Evolutionary conservation across 2,797 vertebrate species (phyloP), one percentile per base, ranked within the genome.

Genomic region (Eospalax fontanierii): DNA sequence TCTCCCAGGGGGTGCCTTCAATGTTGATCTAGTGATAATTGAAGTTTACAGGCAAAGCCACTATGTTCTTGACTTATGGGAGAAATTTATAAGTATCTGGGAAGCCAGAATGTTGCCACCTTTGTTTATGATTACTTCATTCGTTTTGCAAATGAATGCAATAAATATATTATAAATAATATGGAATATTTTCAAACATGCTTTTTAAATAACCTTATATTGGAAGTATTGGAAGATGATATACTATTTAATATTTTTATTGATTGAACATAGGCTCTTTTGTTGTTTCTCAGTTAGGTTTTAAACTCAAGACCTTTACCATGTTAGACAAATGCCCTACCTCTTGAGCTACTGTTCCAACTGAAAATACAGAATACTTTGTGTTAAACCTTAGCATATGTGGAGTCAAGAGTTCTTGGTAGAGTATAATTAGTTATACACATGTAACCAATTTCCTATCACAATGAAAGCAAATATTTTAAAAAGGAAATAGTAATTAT

Each of bases 31-130:
- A 79, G 40, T 61, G 70, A 95, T 89, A 89, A 94, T 87, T 87
- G 91, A 95, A 76, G 80, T 89, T 89, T 95, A 74, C 6, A 92
- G 84, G 68, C 70, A 83, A 94, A 74, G 38, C 38, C 59, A 66
- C 54, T 66, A 14, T 61, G n/a, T 85, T 94, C 87, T 89, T 94
- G 35, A 78, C 43, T 87, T 82, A 82, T 21, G 85, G 68, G 22
- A 89, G 54, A 74, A 0, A 50, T 87, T 76, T 93, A 63, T 63
- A 88, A 70, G 22, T 6, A 73, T 28, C 4, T n/a, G 10, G 8
- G 33, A 21, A 91, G 8, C 3, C 70, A 83, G 57, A 86, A 71
- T 61, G 4, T 16, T 87, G 15, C 2, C 4, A 84, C 70, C 90
- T 87, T 43, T 83, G 74, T 75, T 50, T 89, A 6, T 40, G 26